These are phyloP conservation scores for Cotesia glomerata DNA, from an alignment of 1,140 invertebrate genomes.

Conservation along the genomic window DNA sequence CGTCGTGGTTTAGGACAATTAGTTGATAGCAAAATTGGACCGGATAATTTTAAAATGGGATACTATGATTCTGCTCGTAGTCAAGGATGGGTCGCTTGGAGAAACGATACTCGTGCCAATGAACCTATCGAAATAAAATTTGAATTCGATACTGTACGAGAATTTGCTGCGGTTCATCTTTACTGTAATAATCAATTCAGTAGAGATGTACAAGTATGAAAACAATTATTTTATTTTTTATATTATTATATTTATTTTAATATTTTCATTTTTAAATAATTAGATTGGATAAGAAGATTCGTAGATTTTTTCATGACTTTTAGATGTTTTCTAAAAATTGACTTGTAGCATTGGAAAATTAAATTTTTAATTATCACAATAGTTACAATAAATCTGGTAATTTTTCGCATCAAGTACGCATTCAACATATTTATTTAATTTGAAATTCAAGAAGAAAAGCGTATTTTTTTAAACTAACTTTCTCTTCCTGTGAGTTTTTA, in stretches of 20 bases:
- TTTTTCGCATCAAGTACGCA: too few relatives aligned
- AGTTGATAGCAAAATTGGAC: constrained; percentile 73
- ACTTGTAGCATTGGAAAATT: too few relatives aligned
- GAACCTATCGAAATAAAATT: constrained; percentile 79
- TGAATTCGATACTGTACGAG: constrained; percentile 84
- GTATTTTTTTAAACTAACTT: too few relatives aligned
- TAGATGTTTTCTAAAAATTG: too few relatives aligned
- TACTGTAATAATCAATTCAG: constrained; percentile 83
- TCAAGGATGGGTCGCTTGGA: constrained; percentile 92
- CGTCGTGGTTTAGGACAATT: constrained; percentile 74
- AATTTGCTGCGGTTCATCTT: constrained; percentile 83
- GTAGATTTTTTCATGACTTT: too few relatives aligned
- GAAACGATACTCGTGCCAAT: constrained; percentile 75
- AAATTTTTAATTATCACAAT: too few relatives aligned
- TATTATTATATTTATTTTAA: neutral
- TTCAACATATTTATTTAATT: too few relatives aligned
- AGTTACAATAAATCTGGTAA: too few relatives aligned
- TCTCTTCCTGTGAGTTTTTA: too few relatives aligned
- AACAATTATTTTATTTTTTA: neutral
- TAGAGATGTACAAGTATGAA: constrained; percentile 74
- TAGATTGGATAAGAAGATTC: neutral
- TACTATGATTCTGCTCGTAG: constrained; percentile 65
- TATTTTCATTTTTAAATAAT: neutral
- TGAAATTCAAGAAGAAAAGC: too few relatives aligned
- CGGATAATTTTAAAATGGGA: constrained; percentile 75